Evolutionary conservation across 2,797 vertebrate genomes (phyloP), one percentile per base, ranked within the genome.

Genomic region (Lithobates pipiens): DNA sequence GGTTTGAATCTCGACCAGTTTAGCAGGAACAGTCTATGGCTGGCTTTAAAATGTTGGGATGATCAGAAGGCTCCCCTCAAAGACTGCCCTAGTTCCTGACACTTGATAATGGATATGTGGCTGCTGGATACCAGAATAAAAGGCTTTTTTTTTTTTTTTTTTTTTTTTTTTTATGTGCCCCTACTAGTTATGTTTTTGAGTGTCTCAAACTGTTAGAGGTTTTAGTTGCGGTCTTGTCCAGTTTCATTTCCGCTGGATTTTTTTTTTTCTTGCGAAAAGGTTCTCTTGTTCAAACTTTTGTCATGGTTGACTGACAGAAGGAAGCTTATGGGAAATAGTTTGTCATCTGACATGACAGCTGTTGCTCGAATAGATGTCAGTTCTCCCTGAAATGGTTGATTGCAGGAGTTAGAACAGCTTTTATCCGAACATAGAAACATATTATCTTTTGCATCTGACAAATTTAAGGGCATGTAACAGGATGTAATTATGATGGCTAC

Each of bases 311-410:
- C 61, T 57, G 84, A 80, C 32, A 42, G 65, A 29, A 80, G 46
- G n/a, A 69, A 61, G 63, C 84, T 81, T 86, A 42, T 86, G 78
- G 78, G 78, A 86, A 86, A 81, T 80, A 34, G 72, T 81, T 80
- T 86, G 77, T 80, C 73, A 76, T 74, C 36, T 73, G 77, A 80
- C 39, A 68, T 85, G 83, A 85, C 83, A 74, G 83, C 70, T 68
- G 39, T 65, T 80, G 77, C 70, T 67, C 54, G 36, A 80, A 68
- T 77, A 50, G 61, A 74, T 85, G 76, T 85, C 83, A 39, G 9
- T 39, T 39, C 39, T 74, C 83, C 57, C 83, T 42, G 29, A 85
- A 79, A 65, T 29, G 44, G 29, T 76, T 21, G 57, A 80, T 85
- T 69, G 39, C 61, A 39, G 25, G 29, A 68, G 77, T 80, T 29